Evolutionary conservation across 2,888 invertebrate genomes (phyloP).

Genomic region (Aproaerema taeniolella): DNA sequence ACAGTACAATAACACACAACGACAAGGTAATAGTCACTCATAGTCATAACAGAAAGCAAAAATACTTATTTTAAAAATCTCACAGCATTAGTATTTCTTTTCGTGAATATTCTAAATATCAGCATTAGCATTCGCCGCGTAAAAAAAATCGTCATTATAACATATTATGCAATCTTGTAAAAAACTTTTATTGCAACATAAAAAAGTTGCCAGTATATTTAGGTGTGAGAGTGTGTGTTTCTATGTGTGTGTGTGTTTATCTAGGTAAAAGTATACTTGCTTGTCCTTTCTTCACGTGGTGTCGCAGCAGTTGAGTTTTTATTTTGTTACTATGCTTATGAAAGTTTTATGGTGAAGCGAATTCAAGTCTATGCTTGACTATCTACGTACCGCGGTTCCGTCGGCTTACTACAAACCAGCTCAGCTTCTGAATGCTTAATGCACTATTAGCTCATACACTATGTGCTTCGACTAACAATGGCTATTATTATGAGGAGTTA

Average conservation of each 20-base stretch:
- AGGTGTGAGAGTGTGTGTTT: too few species aligned
- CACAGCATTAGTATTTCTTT: too few species aligned
- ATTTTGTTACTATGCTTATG: neutral
- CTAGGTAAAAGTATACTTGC: neutral
- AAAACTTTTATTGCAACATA: too few species aligned
- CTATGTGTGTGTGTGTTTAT: too few species aligned
- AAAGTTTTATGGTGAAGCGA: neutral
- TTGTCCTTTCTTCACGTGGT: neutral
- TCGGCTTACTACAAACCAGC: constrained; percentile 41
- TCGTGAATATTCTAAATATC: too few species aligned
- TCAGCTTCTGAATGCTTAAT: constrained; percentile 57
- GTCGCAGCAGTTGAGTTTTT: neutral
- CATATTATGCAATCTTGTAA: too few species aligned
- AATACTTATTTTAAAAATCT: too few species aligned
- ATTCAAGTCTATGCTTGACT: constrained; percentile 6
- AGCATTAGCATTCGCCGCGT: too few species aligned
- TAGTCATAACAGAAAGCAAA: too few species aligned
- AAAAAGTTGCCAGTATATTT: too few species aligned
- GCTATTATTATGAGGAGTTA: constrained; percentile 25
- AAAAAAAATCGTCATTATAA: too few species aligned
- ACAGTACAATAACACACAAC: neutral
- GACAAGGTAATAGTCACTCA: neutral
- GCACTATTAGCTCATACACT: constrained; percentile 47
- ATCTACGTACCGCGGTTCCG: constrained; percentile 34
- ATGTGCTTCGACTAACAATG: constrained; percentile 32